Conservation (phyloP, 2,888 invertebrate genomes). For the Lasioglossum figueresi region DNA sequence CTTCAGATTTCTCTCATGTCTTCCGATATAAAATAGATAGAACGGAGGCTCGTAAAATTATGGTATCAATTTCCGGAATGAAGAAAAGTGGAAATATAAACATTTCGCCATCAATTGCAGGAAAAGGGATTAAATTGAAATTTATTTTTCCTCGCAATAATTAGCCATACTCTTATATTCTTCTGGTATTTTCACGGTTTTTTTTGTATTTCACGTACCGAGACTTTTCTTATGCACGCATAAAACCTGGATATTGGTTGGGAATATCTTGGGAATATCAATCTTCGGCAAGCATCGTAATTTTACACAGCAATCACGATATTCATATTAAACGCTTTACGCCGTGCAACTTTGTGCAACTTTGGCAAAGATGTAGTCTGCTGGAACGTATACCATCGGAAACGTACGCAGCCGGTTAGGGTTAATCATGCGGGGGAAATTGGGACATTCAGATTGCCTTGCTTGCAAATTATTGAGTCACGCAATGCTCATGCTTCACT, state of each 20-base stretch:
- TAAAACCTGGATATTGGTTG: not conserved
- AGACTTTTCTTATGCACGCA: not conserved
- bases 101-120: not conserved
- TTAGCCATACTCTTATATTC: not conserved
- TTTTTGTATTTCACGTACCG: not conserved
- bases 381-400: conserved; percentile 22
- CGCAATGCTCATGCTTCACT: conserved; percentile 64
- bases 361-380: not conserved
- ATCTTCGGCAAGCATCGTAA: not conserved
- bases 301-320: not conserved
- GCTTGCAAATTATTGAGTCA: conserved; percentile 67
- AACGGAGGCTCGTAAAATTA: not conserved
- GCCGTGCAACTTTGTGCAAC: not conserved
- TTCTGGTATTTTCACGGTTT: not conserved
- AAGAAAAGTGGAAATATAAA: not conserved
- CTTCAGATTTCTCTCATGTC: not conserved
- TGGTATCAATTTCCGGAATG: not conserved
- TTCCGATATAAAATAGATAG: not conserved
- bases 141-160: not conserved
- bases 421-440: conserved; percentile 68
- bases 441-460: conserved; percentile 67
- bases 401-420: conserved; percentile 62
- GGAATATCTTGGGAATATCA: not conserved
- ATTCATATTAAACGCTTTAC: not conserved
- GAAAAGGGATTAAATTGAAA: not conserved